Conservation (phyloP, 1,140 invertebrate genomes). For the Cepaea nemoralis region DNA sequence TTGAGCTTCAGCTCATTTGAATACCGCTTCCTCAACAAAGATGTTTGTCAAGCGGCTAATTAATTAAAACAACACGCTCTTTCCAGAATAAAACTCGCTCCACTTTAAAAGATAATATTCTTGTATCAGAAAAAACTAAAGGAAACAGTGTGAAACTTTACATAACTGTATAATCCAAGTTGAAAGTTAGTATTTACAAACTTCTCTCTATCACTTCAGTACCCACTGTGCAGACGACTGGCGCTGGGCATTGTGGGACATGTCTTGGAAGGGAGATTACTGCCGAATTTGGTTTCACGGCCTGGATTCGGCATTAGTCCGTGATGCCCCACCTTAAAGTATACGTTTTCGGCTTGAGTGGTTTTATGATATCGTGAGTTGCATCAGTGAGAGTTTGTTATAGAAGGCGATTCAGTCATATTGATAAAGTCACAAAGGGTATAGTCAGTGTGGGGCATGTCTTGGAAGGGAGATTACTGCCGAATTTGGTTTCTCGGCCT, state of each 20-base stretch:
- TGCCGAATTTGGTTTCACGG: too few species aligned
- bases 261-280: neutral
- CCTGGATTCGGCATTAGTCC: too few species aligned
- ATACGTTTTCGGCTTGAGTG: too few species aligned
- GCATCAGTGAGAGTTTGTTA: too few species aligned
- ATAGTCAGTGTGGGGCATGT: too few species aligned
- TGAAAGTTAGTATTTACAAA: neutral
- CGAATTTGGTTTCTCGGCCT: too few species aligned
- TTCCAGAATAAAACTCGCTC: neutral
- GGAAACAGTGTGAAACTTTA: neutral
- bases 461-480: too few species aligned
- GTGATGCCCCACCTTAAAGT: too few species aligned
- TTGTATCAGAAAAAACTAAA: neutral
- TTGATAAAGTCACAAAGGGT: too few species aligned
- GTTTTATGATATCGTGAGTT: too few species aligned
- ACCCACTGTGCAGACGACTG: neutral
- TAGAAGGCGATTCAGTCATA: too few species aligned
- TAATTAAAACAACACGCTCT: neutral
- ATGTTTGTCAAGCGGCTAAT: neutral
- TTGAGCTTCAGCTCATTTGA: slow-evolving; percentile 49
- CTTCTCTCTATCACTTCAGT: neutral
- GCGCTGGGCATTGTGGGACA: slow-evolving; percentile 3
- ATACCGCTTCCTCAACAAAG: slow-evolving; percentile 40
- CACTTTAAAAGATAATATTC: neutral
- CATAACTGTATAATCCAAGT: neutral